These are phyloP conservation scores for Perdix hodgsoniae DNA, from an alignment of 2,797 vertebrate species.

Conservation along the genomic window DNA sequence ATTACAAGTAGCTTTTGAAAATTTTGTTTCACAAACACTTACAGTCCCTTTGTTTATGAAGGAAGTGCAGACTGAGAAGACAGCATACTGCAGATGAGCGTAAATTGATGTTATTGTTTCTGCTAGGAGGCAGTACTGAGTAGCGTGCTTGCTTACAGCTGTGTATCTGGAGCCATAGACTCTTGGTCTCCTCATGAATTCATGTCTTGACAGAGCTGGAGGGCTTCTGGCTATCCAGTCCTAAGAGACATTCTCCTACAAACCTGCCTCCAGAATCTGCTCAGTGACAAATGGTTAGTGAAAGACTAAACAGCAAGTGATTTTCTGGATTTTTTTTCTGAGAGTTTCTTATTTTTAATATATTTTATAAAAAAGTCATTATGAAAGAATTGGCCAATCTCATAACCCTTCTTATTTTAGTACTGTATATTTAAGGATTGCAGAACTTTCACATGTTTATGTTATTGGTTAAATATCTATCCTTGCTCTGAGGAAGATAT, in stretches of 20 bases:
- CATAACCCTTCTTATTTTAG: neutral
- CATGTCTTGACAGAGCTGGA: neutral
- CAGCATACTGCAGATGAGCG: constrained; percentile 54
- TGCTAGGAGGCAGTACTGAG: constrained; percentile 21
- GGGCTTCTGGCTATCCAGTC: neutral
- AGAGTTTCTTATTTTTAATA: neutral
- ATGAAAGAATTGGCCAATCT: neutral
- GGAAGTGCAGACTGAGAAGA: constrained; percentile 29
- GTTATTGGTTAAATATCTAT: neutral
- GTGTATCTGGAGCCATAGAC: neutral
- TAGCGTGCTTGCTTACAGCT: neutral
- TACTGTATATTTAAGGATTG: neutral
- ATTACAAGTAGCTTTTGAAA: constrained; percentile 61
- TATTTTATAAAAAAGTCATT: neutral
- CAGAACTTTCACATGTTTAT: neutral
- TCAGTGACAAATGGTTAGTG: neutral
- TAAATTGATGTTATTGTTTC: constrained; percentile 33
- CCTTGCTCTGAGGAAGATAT: neutral
- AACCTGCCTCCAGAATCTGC: neutral
- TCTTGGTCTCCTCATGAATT: neutral
- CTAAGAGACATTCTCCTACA: neutral
- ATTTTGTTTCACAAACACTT: constrained; percentile 65
- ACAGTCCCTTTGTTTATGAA: constrained; percentile 69
- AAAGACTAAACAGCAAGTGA: neutral
- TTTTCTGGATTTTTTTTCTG: neutral